Evolutionary conservation across 2,113 vertebrate genomes (phyloP), one percentile per base, ranked within the genome.

Genomic region (Triplophysa siluroides): DNA sequence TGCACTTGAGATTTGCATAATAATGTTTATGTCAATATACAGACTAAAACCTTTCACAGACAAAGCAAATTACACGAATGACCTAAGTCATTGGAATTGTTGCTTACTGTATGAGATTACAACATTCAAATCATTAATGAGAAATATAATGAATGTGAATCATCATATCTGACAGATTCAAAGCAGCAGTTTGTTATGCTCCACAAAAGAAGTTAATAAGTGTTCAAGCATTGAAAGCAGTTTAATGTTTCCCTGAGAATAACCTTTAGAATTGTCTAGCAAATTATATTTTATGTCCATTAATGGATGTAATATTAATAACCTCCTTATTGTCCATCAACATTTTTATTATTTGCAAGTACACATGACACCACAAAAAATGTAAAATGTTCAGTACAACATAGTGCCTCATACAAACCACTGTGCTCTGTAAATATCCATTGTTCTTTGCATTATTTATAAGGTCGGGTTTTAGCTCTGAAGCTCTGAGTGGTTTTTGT

Each of bases 321-420:
- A 7, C 26, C 50, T 71, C 69, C 2, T 21, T 21, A 6, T 58
- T 12, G 26, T 71, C 26, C 50, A 71, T 21, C n/a, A 13, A 52
- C 16, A 19, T 21, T 1, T 1, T 71, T 56, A 16, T 70, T 54
- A 29, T 23, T 71, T 33, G 9, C 47, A 54, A 70, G 26, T 58
- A 43, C 54, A 19, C 13, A 23, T 63, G 56, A 75, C 70, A 54
- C 52, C 71, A 61, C 71, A 26, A 38, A 45, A n/a, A 62, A 75
- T 75, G 69, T 71, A 56, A 71, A 29, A 12, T 4, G 38, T 54
- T 68, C 21, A 29, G 29, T 71, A 70, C 41, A 70, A 79, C 67
- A 79, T 79, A 29, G 78, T 79, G 78, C 78, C 78, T 79, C 78
- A 71, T 79, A 69, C 78, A 71, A 58, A 70, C 67, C 78, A 79